Evolutionary conservation across 1,140 invertebrate species (phyloP).

Genomic region (Drosophila miranda): DNA sequence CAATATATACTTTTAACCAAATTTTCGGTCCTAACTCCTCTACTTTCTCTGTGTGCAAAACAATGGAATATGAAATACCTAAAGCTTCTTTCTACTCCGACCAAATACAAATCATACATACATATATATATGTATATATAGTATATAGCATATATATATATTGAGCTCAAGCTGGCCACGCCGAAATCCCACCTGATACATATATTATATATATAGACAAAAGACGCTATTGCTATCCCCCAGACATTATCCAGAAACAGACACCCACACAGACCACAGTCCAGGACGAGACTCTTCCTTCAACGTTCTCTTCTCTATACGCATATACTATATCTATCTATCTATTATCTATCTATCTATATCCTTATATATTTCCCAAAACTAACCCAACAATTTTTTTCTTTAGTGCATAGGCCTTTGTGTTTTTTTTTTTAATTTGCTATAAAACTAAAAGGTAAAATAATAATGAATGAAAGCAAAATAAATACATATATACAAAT

Average conservation of each 20-base stretch:
- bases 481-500: conserved; percentile 8
- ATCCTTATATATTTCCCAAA: conserved; percentile 35
- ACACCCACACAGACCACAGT: conserved; percentile 45
- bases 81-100: conserved; percentile 67
- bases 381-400: conserved; percentile 59
- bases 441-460: conserved; percentile 1
- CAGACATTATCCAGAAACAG: conserved; percentile 3
- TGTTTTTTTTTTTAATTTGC: conserved; percentile 40
- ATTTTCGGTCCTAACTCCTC: conserved; percentile 29
- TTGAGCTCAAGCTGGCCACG: conserved; percentile 77
- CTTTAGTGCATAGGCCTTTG: conserved; percentile 57
- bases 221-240: conserved; percentile 63
- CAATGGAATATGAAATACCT: conserved; percentile 22
- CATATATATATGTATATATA: conserved; percentile 26
- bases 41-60: conserved; percentile 55
- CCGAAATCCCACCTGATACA: conserved; percentile 72
- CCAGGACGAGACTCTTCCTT: conserved; percentile 47
- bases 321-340: conserved; percentile 27
- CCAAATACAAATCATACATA: conserved; percentile 57
- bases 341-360: neutral
- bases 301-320: conserved; percentile 35
- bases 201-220: conserved; percentile 55
- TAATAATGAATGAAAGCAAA: conserved; percentile 19
- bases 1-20: conserved; percentile 50
- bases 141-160: conserved; percentile 43